A percentile compares a stretch with the other conserved stretches of the same genome.
Conservation (phyloP, 2,113 vertebrate genomes). For the Dryoscopus gambensis region DNA sequence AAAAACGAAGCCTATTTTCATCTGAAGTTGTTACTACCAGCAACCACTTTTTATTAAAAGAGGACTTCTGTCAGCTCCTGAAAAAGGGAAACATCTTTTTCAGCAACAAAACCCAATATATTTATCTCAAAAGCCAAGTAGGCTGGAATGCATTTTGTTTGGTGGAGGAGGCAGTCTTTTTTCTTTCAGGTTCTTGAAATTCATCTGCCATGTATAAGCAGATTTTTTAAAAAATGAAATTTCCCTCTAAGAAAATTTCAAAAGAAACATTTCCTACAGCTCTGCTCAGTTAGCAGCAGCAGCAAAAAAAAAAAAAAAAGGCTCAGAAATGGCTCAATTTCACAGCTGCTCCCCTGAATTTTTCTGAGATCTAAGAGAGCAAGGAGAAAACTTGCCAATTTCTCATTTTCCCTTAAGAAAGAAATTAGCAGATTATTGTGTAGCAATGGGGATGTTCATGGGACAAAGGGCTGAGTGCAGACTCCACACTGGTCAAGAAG, state of each 20-base stretch:
- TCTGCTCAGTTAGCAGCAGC: not conserved
- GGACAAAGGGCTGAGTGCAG: not conserved
- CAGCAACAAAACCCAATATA: constrained; percentile 12
- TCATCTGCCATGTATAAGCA: constrained; percentile 26
- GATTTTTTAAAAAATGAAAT: not conserved
- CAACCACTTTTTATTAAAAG: constrained; percentile 12
- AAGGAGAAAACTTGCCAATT: not conserved
- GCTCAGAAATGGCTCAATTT: not conserved
- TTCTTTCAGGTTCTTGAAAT: constrained; percentile 18
- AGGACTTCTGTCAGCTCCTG: constrained; percentile 13
- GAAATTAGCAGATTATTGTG: not conserved
- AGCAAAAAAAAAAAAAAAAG: not conserved
- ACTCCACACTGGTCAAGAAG: not conserved
- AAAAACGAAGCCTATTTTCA: not conserved
- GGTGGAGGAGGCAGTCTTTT: constrained; percentile 2
- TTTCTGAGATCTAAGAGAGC: not conserved
- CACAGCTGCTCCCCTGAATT: constrained; percentile 34
- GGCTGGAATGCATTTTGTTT: constrained; percentile 7
- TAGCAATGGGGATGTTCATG: not conserved
- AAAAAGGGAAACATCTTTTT: constrained; percentile 34
- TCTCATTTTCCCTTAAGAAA: not conserved
- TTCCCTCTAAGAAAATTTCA: constrained; percentile 12
- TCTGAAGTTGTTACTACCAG: constrained; percentile 14
- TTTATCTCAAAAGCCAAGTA: constrained; percentile 32
- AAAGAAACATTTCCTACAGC: not conserved